phyloP scores from a whole-genome alignment of 1,140 invertebrate genomes.

The Laodelphax striatellus region DNA sequence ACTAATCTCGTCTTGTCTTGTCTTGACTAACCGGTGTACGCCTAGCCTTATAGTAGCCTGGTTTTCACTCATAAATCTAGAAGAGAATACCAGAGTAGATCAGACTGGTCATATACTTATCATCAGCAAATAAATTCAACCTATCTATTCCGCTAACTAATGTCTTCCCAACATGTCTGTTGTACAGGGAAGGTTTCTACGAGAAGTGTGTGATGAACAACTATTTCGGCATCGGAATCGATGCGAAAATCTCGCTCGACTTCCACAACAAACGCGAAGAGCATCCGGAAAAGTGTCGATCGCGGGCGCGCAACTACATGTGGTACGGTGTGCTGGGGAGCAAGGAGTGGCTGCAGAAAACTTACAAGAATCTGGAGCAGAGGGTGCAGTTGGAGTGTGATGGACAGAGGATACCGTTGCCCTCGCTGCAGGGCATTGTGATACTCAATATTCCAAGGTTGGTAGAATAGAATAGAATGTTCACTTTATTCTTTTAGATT shows the following conservation, averaged over 20 bases:
- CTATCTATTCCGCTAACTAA: too few relatives aligned
- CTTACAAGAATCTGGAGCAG: slow-evolving; percentile 94
- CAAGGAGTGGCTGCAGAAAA: slow-evolving; percentile 77
- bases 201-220: slow-evolving; percentile 98
- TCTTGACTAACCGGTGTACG: too few relatives aligned
- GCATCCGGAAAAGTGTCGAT: slow-evolving; percentile 94
- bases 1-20: too few relatives aligned
- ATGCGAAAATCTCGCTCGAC: slow-evolving; percentile 95
- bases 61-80: too few relatives aligned
- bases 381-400: slow-evolving; percentile 87
- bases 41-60: too few relatives aligned
- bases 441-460: slow-evolving; percentile 92
- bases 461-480: background rate
- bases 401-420: slow-evolving; percentile 79
- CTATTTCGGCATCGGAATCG: slow-evolving; percentile 98
- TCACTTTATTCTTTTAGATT: too few relatives aligned
- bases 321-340: slow-evolving; percentile 94
- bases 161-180: slow-evolving; percentile 2
- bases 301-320: slow-evolving; percentile 91
- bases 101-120: too few relatives aligned
- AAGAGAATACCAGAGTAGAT: too few relatives aligned
- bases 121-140: too few relatives aligned
- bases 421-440: slow-evolving; percentile 91
- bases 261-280: slow-evolving; percentile 97
- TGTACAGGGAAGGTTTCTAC: slow-evolving; percentile 70